Evolutionary conservation across 2,797 vertebrate genomes (phyloP).

Genomic region (Microtus obscurus): DNA sequence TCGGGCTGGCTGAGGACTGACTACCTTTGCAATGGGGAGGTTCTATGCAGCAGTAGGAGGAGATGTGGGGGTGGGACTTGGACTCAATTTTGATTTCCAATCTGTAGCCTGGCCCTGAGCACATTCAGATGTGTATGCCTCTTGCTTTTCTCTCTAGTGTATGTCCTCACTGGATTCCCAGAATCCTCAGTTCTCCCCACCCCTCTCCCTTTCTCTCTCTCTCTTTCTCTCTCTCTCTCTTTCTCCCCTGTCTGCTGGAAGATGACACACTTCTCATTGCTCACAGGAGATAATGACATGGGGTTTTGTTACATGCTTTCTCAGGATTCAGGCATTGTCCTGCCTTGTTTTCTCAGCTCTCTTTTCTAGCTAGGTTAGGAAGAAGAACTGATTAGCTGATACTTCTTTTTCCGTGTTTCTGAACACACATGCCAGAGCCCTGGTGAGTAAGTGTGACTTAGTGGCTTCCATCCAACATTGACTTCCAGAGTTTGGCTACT

Average conservation of each 20-base stretch:
- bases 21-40: neutral
- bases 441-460: slow-evolving; percentile 45
- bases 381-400: neutral
- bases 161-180: neutral
- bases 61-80: neutral
- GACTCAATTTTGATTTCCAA: slow-evolving; percentile 5
- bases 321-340: neutral
- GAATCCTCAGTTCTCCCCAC: neutral
- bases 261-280: neutral
- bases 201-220: no score
- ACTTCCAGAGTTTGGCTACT: slow-evolving; percentile 12
- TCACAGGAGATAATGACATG: neutral
- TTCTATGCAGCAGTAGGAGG: neutral
- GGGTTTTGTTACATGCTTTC: neutral
- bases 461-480: neutral
- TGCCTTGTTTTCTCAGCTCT: neutral
- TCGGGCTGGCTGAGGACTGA: neutral
- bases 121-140: neutral
- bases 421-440: neutral
- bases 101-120: neutral
- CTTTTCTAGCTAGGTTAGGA: neutral
- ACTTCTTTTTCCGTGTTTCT: neutral
- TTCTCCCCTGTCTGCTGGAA: neutral
- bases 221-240: no score
- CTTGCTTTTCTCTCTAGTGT: neutral